Base-by-base conservation (phyloP, 1,140 invertebrate genomes). In the Monochamus saltuarius region DNA sequence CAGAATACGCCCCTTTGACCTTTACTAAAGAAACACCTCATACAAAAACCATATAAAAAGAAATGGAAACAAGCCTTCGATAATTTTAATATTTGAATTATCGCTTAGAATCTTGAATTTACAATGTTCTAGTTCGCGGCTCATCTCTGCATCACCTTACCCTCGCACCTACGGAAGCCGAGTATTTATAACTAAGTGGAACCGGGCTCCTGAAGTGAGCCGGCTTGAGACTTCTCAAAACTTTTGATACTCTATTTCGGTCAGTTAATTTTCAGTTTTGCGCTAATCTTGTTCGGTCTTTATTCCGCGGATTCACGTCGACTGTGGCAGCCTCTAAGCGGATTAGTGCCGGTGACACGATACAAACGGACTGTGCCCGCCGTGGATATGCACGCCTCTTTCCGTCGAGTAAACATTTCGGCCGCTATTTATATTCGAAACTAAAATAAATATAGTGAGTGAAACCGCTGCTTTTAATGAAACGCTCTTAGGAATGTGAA, bases 181-280 rank as follows among this genome's bases (percentile, higher is more conserved):
- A 3, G 37, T 53, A 53, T 53, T 51, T 51, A 53, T 40, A 39
- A 40, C 36, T 40, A 53, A 53, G 51, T 53, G 51, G 51, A 46
- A 17, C n/a, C n/a, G 16, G 10, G 17, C 3, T 16, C 43, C 43
- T 19, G 14, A 40, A 40, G 39, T 40, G 14, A 40, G 14, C 39
- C 39, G 39, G 14, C 39, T 40, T 14, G 39, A 14, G 11, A 53
- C 51, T 39, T 17, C 36, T 29, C 35, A 36, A 19, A 53, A 53
- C 51, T 53, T 34, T 38, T 17, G 51, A 22, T 36, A 7, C 10
- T 29, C 37, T 51, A 51, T 51, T 53, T 53, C 51, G 17, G 51
- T 38, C 51, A 40, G 51, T 53, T 53, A 53, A 53, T 53, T 53
- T 53, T 19, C 37, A 39, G 51, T 16, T 53, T 53, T 36, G 17